phyloP scores from a whole-genome alignment of 2,113 vertebrate species.

The Notothenia coriiceps region DNA sequence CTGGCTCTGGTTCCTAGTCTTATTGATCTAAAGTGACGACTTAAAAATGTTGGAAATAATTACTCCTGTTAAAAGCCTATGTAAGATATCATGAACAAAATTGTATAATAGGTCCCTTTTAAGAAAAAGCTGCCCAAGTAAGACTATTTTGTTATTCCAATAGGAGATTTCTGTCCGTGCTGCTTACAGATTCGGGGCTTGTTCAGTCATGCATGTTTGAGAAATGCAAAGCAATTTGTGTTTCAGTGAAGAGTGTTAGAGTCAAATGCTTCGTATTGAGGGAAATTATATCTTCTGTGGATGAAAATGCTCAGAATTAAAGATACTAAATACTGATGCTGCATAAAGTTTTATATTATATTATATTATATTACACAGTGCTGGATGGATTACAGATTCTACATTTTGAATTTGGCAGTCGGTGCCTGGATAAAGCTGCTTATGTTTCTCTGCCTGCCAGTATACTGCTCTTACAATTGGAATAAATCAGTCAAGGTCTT shows the following conservation, averaged over 20 bases:
- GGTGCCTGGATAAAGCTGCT: constrained; percentile 40
- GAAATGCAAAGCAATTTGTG: neutral
- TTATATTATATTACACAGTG: constrained; percentile 5
- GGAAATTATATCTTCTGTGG: neutral
- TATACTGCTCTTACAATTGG: constrained; percentile 28
- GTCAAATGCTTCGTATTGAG: neutral
- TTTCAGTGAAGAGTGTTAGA: neutral
- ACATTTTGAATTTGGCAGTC: constrained; percentile 3
- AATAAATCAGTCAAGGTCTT: constrained; percentile 52
- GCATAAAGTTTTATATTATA: constrained; percentile 4
- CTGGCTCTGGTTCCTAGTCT: constrained; percentile 31
- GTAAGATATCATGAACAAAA: too few relatives aligned
- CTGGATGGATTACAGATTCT: neutral
- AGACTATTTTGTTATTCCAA: neutral
- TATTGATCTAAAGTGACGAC: neutral
- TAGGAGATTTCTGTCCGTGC: neutral
- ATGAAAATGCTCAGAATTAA: neutral
- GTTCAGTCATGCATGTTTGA: neutral
- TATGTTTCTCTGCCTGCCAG: constrained; percentile 25
- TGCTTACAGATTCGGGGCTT: neutral
- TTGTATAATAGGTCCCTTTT: neutral
- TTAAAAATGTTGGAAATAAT: too few relatives aligned
- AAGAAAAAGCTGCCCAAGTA: neutral
- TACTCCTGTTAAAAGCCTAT: too few relatives aligned
- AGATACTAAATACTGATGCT: neutral